Conservation (phyloP, 2,888 invertebrate genomes). For the Eulithis prunata region DNA sequence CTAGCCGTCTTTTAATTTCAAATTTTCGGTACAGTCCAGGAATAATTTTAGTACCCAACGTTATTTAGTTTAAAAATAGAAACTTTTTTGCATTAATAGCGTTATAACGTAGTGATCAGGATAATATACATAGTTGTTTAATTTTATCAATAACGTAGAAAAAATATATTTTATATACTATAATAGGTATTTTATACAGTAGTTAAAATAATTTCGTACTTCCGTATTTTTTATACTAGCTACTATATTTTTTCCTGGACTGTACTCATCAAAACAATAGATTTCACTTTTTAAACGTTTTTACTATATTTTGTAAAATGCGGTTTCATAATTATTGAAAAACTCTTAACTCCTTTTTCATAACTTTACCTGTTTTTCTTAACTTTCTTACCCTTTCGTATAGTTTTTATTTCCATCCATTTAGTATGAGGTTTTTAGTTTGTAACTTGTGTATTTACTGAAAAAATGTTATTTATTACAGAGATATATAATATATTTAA, state of each 20-base stretch:
- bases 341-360: conserved; percentile 13
- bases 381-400: conserved; percentile 31
- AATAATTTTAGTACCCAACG: not conserved
- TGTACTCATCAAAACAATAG: not conserved
- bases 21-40: conserved; percentile 11
- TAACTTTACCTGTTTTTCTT: conserved; percentile 22
- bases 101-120: too few relatives aligned
- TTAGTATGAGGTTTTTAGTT: conserved; percentile 34
- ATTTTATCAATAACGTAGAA: too few relatives aligned
- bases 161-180: too few relatives aligned
- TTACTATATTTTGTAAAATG: not conserved
- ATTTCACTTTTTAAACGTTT: conserved; percentile 9
- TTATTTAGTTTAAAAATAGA: too few relatives aligned
- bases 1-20: not conserved
- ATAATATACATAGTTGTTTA: too few relatives aligned
- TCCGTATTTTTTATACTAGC: too few relatives aligned
- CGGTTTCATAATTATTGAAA: conserved; percentile 5
- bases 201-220: too few relatives aligned
- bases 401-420: conserved; percentile 33
- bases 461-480: conserved; percentile 49
- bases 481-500: conserved; percentile 53
- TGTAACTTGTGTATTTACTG: conserved; percentile 40
- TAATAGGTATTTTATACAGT: too few relatives aligned
- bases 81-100: too few relatives aligned
- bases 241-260: too few relatives aligned